Evolutionary conservation across 2,113 vertebrate species (phyloP).

Genomic region (Salvelinus fontinalis): DNA sequence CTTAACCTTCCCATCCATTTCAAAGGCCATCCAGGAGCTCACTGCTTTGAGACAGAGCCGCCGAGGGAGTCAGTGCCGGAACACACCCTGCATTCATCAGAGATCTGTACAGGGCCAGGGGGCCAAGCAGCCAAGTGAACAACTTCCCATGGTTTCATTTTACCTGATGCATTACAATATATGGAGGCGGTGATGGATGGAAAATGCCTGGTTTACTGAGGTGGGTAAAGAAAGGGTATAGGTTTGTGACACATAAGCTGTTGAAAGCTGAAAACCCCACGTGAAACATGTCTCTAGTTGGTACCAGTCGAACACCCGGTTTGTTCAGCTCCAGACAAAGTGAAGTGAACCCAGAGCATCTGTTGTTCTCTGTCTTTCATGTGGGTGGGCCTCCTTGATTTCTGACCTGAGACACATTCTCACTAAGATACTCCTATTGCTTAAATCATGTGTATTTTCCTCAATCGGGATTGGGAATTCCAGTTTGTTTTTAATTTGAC

Average conservation of each 20-base stretch:
- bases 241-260: slow-evolving; percentile 26
- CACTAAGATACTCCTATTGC: slow-evolving; percentile 37
- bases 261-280: slow-evolving; percentile 2
- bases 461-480: no score
- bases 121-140: slow-evolving; percentile 30
- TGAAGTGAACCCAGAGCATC: neutral
- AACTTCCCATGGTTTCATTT: slow-evolving; percentile 24
- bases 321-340: slow-evolving; percentile 13
- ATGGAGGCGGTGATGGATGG: slow-evolving; percentile 19
- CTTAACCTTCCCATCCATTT: slow-evolving; percentile 52
- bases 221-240: slow-evolving; percentile 29
- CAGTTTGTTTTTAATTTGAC: neutral
- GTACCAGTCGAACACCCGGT: neutral
- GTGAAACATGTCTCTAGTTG: neutral
- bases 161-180: neutral
- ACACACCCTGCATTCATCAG: slow-evolving; percentile 29
- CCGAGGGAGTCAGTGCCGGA: slow-evolving; percentile 33
- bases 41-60: slow-evolving; percentile 32
- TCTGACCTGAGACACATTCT: slow-evolving; percentile 42
- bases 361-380: slow-evolving; percentile 15
- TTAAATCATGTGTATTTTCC: neutral
- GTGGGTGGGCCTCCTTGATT: slow-evolving; percentile 55
- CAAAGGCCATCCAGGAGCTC: slow-evolving; percentile 38
- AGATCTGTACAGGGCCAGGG: neutral
- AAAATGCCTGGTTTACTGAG: neutral